These are phyloP conservation scores for Schlechtendalia chinensis DNA, from an alignment of 1,140 invertebrate genomes.

Conservation along the genomic window DNA sequence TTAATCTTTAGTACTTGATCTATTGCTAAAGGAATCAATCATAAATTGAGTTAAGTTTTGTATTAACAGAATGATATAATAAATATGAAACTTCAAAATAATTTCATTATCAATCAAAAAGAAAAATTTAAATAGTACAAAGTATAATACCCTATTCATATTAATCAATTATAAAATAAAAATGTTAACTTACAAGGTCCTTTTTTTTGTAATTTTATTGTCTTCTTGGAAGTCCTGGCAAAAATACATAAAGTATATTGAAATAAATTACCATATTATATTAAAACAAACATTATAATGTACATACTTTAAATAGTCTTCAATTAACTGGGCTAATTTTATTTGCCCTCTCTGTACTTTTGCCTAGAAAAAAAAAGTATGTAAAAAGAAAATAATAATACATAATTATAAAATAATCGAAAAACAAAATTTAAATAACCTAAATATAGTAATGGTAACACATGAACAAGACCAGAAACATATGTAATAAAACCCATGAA, in stretches of 20 bases:
- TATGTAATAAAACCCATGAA: too few species aligned
- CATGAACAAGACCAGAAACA: too few species aligned
- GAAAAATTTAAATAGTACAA: too few species aligned
- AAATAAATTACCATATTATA: not conserved
- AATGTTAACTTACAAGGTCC: conserved; percentile 25
- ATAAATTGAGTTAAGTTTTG: not conserved
- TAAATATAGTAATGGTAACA: too few species aligned
- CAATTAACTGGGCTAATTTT: conserved; percentile 19
- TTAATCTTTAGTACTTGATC: conserved; percentile 36
- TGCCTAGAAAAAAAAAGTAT: conserved; percentile 1
- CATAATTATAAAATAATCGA: too few species aligned
- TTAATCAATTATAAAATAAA: too few species aligned
- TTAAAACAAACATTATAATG: not conserved
- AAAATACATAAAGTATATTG: not conserved
- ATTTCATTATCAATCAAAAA: too few species aligned
- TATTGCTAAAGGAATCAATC: conserved; percentile 23
- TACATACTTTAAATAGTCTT: conserved; percentile 32
- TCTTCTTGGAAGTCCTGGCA: conserved; percentile 5
- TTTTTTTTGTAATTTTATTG: conserved; percentile 36
- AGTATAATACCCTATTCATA: too few species aligned
- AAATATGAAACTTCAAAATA: too few species aligned
- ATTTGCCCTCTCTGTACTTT: conserved; percentile 40
- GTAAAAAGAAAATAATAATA: not conserved
- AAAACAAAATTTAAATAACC: too few species aligned
- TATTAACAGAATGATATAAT: not conserved